phyloP scores from a whole-genome alignment of 2,888 invertebrate genomes.

The Proisotoma minuta region DNA sequence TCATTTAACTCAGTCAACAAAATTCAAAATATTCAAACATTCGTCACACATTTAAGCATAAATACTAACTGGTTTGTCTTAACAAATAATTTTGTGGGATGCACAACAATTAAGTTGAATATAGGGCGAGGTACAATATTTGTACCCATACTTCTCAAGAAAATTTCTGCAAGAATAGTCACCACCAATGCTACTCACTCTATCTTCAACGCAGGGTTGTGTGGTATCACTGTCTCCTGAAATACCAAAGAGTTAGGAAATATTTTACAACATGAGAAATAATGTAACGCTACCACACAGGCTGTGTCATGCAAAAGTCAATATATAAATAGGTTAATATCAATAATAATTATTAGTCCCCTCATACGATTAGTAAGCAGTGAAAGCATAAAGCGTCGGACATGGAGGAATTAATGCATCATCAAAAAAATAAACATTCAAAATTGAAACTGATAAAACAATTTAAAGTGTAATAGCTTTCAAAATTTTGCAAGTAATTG shows the following conservation, averaged over 20 bases:
- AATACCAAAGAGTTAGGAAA: conserved; percentile 7
- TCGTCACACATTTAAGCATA: conserved; percentile 7
- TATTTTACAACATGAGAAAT: no score
- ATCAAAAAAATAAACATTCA: no score
- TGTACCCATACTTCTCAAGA: conserved; percentile 52
- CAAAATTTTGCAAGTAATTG: no score
- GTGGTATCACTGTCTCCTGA: conserved; percentile 23
- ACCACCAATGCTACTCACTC: conserved; percentile 47
- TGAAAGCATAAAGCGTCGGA: no score
- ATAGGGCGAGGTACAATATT: conserved; percentile 54
- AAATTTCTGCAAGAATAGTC: conserved; percentile 53
- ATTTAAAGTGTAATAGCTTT: no score
- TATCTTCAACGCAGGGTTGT: conserved; percentile 37
- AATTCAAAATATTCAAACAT: conserved; percentile 9
- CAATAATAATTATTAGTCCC: no score
- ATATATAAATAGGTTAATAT: no score
- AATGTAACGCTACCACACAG: no score
- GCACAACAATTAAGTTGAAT: conserved; percentile 54
- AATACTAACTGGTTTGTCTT: conserved; percentile 10
- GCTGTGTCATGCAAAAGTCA: no score
- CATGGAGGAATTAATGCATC: no score
- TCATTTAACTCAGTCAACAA: conserved; percentile 11
- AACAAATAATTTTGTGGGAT: conserved; percentile 49
- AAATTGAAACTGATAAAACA: no score
- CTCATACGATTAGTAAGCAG: no score